A percentile compares a stretch with the other conserved stretches of the same genome.
Evolutionary conservation across 2,113 vertebrate genomes (phyloP).

Genomic region (Gopherus evgoodei): DNA sequence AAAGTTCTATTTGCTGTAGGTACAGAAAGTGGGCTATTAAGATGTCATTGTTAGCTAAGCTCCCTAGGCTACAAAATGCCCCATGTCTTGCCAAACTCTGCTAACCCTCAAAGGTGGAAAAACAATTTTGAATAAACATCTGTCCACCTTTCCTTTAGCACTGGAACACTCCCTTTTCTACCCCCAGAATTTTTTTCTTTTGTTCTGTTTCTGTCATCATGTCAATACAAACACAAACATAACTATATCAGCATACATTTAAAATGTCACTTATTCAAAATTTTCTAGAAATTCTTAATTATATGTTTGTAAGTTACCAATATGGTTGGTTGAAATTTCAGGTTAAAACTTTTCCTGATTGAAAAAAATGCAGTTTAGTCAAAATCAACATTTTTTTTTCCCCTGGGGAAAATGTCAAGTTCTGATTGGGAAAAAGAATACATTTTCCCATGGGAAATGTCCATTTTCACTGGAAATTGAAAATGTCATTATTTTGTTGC

Average conservation of each 20-base stretch:
- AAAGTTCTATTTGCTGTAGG: not conserved
- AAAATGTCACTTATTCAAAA: not conserved
- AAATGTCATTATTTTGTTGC: no score
- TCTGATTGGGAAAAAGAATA: no score
- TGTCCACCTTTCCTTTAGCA: not conserved
- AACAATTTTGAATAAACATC: not conserved
- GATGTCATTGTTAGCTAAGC: not conserved
- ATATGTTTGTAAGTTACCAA: not conserved
- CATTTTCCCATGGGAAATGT: no score
- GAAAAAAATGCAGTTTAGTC: not conserved
- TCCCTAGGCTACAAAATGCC: not conserved
- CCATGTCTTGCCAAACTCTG: not conserved
- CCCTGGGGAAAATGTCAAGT: not conserved
- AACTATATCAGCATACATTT: not conserved
- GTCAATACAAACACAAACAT: not conserved
- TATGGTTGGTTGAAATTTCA: not conserved
- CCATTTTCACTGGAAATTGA: no score
- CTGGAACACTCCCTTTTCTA: not conserved
- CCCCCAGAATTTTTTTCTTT: not conserved
- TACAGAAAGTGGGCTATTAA: rapidly evolving
- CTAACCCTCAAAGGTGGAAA: not conserved
- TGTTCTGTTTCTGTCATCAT: not conserved
- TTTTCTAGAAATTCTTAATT: not conserved
- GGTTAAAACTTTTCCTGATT: not conserved
- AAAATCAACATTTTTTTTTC: not conserved